Base-by-base conservation (phyloP, 2,888 invertebrate species). In the Callinectes sapidus region DNA sequence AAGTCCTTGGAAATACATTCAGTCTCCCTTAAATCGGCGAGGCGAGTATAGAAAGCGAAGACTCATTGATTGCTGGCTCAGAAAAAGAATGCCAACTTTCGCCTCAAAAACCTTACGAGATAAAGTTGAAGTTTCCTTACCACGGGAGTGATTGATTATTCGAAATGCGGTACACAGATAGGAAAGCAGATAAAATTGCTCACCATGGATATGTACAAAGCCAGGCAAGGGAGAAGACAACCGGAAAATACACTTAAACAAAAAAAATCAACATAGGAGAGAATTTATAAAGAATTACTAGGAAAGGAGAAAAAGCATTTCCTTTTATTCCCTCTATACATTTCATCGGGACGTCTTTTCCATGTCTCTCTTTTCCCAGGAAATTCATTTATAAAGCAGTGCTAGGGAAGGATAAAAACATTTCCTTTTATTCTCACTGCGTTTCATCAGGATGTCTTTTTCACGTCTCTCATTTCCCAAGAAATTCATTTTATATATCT, bases 71-170 rank as follows among this genome's bases (percentile, higher is more conserved):
- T 81, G 81, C 32, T 35, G 81, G 81, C 81, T 81, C 35, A 32
- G 81, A 81, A 81, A 81, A 81, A 81, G 81, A 81, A 81, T 81
- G 35, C 14, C 81, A 81, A 81, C 81, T 81, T n/a, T 35, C 81
- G 81, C 81, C 81, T 81, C 81, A 81, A 81, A 81, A 81, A 81
- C 81, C 81, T 35, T 32, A 35, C 32, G 81, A 35, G 35, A 81
- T 81, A 81, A 81, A 81, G 81, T 14, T 81, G 81, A 81, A 35
- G 81, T 81, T 81, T 81, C 81, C 81, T 81, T 81, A 81, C 81
- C 14, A 35, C 32, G 35, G 32, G 28, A 35, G 71, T 35, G 81
- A 81, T 10, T 81, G 81, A 81, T 81, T 81, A 71, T 28, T 35
- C 16, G 81, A 81, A n/a, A 81, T 71, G 35, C 81, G 32, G 14